Evolutionary conservation across 2,797 vertebrate genomes (phyloP).

Genomic region (Scleropages formosus): DNA sequence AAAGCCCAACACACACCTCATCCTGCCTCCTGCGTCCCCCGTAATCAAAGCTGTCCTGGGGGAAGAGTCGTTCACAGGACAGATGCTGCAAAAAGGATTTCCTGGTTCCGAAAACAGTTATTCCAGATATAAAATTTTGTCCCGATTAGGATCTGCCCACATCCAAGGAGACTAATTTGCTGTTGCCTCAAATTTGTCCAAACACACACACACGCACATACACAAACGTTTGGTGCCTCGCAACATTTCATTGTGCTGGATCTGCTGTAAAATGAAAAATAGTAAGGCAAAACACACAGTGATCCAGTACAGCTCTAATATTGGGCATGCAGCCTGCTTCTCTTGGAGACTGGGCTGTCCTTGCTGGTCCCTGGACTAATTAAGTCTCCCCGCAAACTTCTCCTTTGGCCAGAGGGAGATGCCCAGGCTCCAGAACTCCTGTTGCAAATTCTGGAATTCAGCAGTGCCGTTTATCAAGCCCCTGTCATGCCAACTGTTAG

Average conservation of each 20-base stretch:
- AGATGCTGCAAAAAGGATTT: neutral
- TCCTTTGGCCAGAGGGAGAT: neutral
- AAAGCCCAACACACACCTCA: neutral
- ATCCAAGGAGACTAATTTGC: neutral
- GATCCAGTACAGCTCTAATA: neutral
- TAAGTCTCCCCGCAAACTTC: neutral
- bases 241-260: neutral
- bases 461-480: constrained; percentile 23
- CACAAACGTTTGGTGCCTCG: neutral
- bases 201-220: neutral
- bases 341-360: neutral
- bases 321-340: neutral
- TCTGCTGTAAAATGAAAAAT: constrained; percentile 5
- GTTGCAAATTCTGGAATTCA: constrained; percentile 9
- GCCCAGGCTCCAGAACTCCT: neutral
- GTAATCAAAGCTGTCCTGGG: neutral
- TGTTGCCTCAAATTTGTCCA: too few species aligned
- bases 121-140: neutral
- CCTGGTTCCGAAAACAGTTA: neutral
- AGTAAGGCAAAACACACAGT: neutral
- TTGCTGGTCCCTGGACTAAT: neutral
- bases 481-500: constrained; percentile 24
- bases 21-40: neutral
- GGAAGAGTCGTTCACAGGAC: too few species aligned
- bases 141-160: neutral